A percentile compares a stretch with the other conserved stretches of the same genome.
These are phyloP conservation scores for Tipula lateralis DNA, from an alignment of 2,888 invertebrate species.

Conservation along the genomic window DNA sequence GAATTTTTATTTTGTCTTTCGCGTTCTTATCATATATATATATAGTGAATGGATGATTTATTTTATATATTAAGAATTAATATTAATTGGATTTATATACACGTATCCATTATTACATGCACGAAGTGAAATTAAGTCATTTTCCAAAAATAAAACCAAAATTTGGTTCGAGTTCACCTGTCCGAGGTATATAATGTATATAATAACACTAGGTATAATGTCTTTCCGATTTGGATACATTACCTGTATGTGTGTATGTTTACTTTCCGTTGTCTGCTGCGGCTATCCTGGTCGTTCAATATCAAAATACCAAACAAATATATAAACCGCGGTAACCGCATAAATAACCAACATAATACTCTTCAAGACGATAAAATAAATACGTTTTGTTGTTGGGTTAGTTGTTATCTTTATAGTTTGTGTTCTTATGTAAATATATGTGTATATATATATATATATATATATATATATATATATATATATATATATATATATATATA, in stretches of 20 bases:
- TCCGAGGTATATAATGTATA: background rate
- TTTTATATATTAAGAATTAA: background rate
- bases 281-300: background rate
- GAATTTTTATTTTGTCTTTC: background rate
- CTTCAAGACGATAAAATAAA: background rate
- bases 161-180: background rate
- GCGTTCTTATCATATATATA: background rate
- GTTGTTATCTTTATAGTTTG: background rate
- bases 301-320: background rate
- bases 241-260: no score
- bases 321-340: background rate
- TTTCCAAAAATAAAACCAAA: background rate
- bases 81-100: constrained; percentile 24
- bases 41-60: background rate
- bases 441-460: background rate
- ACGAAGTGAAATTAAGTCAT: background rate
- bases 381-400: background rate
- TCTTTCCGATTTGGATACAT: constrained; percentile 9
- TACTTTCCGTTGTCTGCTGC: background rate
- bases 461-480: background rate
- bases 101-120: background rate
- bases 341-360: constrained; percentile 4
- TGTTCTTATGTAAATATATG: background rate
- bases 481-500: background rate
- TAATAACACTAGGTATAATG: background rate